Evolutionary conservation across 2,888 invertebrate genomes (phyloP), one percentile per base, ranked within the genome.

Genomic region (Agrenia bidenticulata): DNA sequence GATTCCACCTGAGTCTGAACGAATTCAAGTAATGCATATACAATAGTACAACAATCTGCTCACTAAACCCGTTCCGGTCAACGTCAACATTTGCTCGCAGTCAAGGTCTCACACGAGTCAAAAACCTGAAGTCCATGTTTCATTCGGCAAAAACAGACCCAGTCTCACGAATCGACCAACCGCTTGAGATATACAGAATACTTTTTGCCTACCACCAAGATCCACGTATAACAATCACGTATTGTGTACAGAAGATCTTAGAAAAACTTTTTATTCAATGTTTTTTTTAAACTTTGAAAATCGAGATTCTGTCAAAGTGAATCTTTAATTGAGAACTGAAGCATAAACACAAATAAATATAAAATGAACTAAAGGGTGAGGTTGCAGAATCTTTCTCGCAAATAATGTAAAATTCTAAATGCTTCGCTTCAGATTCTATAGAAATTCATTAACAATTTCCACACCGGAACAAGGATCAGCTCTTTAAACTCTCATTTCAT

Each of bases 41-140:
- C 45, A 57, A 37, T 27, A 27, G 19, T 17, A 17, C 45, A 17
- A 23, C 23, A 51, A 58, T 26, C 41, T 58, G 23, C 24, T 19
- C 37, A 37, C 24, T 61, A 66, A 67, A 67, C 67, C 58, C 63
- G 67, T 67, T 64, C 67, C 64, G 67, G 61, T 61, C 54, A 57
- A 57, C 19, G 21, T 57, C 41, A 26, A 32, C 27, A 54, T 54
- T 32, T 19, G 54, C 54, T 54, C 27, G 4, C 42, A 57, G 41
- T 41, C 57, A 57, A 57, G 57, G 57, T 57, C 57, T 57, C 24
- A 23, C 13, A 41, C 19, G 37, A 57, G 57, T 57, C 57, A 57
- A 57, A 57, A 57, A 57, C 57, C 57, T 57, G 57, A 26, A 51
- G 51, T 51, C 51, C 51, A 24, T 51, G 51, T 24, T 23, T 51